phyloP scores from a whole-genome alignment of 2,888 invertebrate species.

The Carpatolechia fugitivella region DNA sequence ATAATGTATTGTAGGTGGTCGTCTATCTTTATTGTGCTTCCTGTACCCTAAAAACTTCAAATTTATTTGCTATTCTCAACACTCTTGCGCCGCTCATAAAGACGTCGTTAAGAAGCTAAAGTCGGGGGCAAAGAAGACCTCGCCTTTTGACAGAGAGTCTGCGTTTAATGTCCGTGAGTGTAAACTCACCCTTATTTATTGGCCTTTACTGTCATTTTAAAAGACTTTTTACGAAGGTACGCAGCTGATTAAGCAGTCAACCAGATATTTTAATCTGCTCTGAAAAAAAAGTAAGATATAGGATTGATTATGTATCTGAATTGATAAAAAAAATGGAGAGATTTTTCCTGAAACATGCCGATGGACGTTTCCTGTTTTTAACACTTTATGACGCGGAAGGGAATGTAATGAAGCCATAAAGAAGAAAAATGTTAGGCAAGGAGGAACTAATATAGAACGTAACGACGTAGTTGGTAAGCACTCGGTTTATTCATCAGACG shows the following conservation, averaged over 20 bases:
- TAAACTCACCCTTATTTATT: slow-evolving; percentile 4
- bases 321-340: not conserved
- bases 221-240: not conserved
- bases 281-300: not conserved
- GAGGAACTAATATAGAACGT: not conserved
- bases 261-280: too few relatives aligned
- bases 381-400: slow-evolving; percentile 3
- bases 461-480: not conserved
- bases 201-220: slow-evolving; percentile 2
- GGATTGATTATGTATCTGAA: too few relatives aligned
- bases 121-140: slow-evolving; percentile 4
- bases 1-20: too few relatives aligned
- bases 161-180: slow-evolving; percentile 3
- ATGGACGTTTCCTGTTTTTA: not conserved
- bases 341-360: not conserved
- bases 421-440: not conserved
- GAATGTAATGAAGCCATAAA: slow-evolving; percentile 4
- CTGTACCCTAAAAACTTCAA: slow-evolving; percentile 1
- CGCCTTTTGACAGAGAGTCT: not conserved
- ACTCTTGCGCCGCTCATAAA: slow-evolving; percentile 16
- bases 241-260: too few relatives aligned
- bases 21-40: not conserved
- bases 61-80: slow-evolving; percentile 11
- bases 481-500: not conserved
- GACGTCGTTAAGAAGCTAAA: slow-evolving; percentile 14